Evolutionary conservation across 2,113 vertebrate genomes (phyloP).

Genomic region (Pluvianellus socialis): DNA sequence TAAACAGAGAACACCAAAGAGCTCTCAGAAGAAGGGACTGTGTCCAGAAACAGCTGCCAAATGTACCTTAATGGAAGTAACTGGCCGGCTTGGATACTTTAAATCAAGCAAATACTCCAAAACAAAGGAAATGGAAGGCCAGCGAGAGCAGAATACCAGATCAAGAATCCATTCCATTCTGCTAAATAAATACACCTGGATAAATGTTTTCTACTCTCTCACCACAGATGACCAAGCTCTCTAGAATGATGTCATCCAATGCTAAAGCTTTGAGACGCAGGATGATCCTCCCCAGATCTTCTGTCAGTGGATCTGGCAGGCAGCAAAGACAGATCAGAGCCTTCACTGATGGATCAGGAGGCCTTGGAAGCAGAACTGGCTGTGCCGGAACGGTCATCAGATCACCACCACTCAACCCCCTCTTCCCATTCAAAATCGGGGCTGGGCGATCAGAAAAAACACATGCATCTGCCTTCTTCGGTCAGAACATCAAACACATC

Average conservation of each 20-base stretch:
- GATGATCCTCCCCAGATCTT: background rate
- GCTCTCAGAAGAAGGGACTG: background rate
- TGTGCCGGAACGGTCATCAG: background rate
- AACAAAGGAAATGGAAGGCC: constrained; percentile 43
- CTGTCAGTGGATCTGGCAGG: background rate
- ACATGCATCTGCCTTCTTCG: background rate
- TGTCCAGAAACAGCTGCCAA: constrained; percentile 48
- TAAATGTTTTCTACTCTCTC: background rate
- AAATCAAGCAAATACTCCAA: constrained; percentile 15
- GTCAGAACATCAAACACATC: background rate
- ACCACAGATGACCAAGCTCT: background rate
- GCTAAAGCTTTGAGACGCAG: background rate
- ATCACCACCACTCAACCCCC: background rate
- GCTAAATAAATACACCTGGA: constrained; percentile 37
- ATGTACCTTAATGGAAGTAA: constrained; percentile 24
- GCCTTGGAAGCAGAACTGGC: background rate
- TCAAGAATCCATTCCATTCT: background rate
- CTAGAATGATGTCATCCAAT: background rate
- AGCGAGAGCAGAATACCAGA: background rate
- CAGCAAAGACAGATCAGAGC: background rate
- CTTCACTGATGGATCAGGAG: background rate
- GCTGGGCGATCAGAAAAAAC: background rate
- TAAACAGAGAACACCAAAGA: constrained; percentile 39
- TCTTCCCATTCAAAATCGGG: background rate
- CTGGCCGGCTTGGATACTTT: background rate